Evolutionary conservation across 53 echinoderm and acorn worm species (phyloP).

Genomic region (Zoroaster sp.): DNA sequence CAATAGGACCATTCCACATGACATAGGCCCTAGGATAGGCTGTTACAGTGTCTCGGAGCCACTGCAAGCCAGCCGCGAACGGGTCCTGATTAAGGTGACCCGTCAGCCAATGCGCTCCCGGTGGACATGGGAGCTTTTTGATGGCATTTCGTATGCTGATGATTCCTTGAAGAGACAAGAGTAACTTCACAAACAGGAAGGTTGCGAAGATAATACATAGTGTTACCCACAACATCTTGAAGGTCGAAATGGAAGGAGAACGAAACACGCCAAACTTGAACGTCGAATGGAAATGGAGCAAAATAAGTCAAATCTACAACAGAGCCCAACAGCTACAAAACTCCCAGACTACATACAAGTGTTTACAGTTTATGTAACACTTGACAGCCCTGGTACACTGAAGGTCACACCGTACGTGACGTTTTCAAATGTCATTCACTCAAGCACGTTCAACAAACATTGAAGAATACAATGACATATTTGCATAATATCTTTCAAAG

Average conservation of each 20-base stretch:
- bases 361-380: neutral
- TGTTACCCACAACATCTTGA: neutral
- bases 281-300: neutral
- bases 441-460: too few species aligned
- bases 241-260: too few species aligned
- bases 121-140: neutral
- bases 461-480: too few species aligned
- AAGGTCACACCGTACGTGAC: neutral
- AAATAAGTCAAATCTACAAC: too few species aligned
- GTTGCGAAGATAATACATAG: neutral
- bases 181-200: neutral
- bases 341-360: neutral
- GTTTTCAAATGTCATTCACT: too few species aligned
- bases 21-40: slow-evolving; percentile 3
- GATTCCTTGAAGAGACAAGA: neutral
- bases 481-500: too few species aligned
- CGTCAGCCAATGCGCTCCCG: slow-evolving; percentile 1
- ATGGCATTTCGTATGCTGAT: neutral
- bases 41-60: neutral
- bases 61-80: neutral
- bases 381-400: too few species aligned
- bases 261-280: neutral
- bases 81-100: neutral
- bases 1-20: neutral
- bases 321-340: neutral